Conservation (phyloP, 2,888 invertebrate species). For the Agonum fuliginosum region DNA sequence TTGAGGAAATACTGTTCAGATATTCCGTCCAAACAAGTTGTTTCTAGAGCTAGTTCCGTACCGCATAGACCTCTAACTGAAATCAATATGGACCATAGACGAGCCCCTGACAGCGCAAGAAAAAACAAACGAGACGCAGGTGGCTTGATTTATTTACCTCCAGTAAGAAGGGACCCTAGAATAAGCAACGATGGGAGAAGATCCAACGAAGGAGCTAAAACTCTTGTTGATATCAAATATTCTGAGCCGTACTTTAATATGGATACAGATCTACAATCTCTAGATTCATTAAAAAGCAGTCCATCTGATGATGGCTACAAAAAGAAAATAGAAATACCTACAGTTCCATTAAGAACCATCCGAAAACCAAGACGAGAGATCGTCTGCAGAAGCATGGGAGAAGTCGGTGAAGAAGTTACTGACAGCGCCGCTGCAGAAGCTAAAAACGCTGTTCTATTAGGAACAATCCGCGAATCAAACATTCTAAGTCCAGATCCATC, state of each 20-base stretch:
- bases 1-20: slow-evolving; percentile 58
- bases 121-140: slow-evolving; percentile 65
- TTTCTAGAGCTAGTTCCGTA: slow-evolving; percentile 44
- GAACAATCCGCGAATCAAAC: slow-evolving; percentile 71
- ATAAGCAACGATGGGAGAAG: slow-evolving; percentile 19
- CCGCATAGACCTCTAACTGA: slow-evolving; percentile 39
- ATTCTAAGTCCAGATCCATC: slow-evolving; percentile 61
- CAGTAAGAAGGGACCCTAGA: slow-evolving; percentile 71
- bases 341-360: slow-evolving; percentile 73
- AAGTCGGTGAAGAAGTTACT: slow-evolving; percentile 75
- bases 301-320: not conserved
- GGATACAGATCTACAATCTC: slow-evolving; percentile 7
- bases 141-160: slow-evolving; percentile 74
- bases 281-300: slow-evolving; percentile 1
- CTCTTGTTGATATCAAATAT: slow-evolving; percentile 45
- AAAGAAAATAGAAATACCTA: slow-evolving; percentile 67
- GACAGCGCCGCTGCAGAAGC: slow-evolving; percentile 68
- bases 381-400: slow-evolving; percentile 72
- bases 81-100: slow-evolving; percentile 35
- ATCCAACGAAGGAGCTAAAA: slow-evolving; percentile 20
- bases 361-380: slow-evolving; percentile 70
- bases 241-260: slow-evolving; percentile 20
- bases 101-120: slow-evolving; percentile 1
- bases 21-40: slow-evolving; percentile 44
- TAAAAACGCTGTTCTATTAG: slow-evolving; percentile 67